phyloP scores from a whole-genome alignment of 2,113 vertebrate genomes.

The Hippocampus mohnikei region DNA sequence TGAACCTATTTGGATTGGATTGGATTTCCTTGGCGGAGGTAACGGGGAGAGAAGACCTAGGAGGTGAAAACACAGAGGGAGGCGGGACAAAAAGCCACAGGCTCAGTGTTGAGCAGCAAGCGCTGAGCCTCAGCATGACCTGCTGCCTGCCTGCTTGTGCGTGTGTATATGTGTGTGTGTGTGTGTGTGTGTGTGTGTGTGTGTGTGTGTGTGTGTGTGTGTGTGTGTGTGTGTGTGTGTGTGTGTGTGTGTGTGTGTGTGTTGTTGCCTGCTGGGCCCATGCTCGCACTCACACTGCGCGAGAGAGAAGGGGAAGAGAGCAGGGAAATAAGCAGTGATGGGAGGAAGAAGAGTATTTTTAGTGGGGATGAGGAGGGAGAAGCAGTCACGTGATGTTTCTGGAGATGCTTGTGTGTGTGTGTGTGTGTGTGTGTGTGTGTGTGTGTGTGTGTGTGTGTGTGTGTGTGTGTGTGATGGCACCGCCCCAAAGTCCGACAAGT shows the following conservation, averaged over 20 bases:
- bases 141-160: conserved; percentile 26
- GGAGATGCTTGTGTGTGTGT: conserved; percentile 17
- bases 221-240: conserved; percentile 19
- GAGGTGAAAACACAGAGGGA: conserved; percentile 22
- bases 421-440: conserved; percentile 1
- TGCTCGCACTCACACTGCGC: conserved; percentile 57
- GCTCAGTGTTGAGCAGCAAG: conserved; percentile 44
- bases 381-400: conserved; percentile 23
- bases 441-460: conserved; percentile 7
- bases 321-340: conserved; percentile 37
- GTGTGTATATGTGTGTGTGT: conserved; percentile 16
- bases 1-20: not conserved
- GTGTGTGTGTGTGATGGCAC: conserved; percentile 12
- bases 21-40: not conserved
- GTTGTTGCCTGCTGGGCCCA: conserved; percentile 51
- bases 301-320: conserved; percentile 35
- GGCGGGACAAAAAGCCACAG: conserved; percentile 30
- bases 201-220: conserved; percentile 20
- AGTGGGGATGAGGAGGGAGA: conserved; percentile 19
- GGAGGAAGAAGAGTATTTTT: conserved; percentile 47
- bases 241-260: conserved; percentile 19
- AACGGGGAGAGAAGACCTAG: conserved; percentile 12
- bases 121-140: conserved; percentile 48
- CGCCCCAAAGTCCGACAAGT: conserved; percentile 40
- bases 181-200: conserved; percentile 20